Evolutionary conservation across 2,113 vertebrate genomes (phyloP).

Genomic region (Amblyornis subalaris): DNA sequence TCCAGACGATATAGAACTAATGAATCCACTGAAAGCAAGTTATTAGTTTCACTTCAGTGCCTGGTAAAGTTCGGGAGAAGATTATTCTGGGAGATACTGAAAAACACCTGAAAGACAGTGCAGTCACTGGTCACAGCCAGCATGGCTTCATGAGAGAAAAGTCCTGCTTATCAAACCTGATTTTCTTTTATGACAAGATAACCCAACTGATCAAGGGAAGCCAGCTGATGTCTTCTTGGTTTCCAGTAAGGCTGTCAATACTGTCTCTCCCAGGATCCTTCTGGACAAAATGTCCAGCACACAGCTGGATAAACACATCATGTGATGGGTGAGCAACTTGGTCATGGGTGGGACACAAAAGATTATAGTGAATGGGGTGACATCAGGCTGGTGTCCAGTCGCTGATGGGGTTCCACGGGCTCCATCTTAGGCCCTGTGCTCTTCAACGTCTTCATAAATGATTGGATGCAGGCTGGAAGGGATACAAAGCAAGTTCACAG

Average conservation of each 20-base stretch:
- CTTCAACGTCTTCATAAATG: background rate
- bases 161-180: background rate
- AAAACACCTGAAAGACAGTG: background rate
- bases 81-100: background rate
- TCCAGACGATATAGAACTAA: background rate
- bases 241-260: background rate
- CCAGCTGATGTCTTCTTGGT: background rate
- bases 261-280: background rate
- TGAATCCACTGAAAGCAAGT: background rate
- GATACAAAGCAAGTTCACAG: background rate
- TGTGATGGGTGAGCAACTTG: too few species aligned
- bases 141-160: background rate
- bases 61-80: background rate
- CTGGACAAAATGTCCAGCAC: background rate
- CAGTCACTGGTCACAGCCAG: background rate
- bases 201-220: background rate
- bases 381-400: background rate
- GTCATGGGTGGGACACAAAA: background rate
- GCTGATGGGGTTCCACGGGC: too few species aligned
- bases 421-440: background rate
- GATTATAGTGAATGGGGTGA: background rate
- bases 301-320: background rate
- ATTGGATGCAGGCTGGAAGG: background rate
- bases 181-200: background rate
- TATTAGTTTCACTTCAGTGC: background rate